Base-by-base conservation (phyloP, 2,797 vertebrate genomes). In the Hippoglossus hippoglossus region DNA sequence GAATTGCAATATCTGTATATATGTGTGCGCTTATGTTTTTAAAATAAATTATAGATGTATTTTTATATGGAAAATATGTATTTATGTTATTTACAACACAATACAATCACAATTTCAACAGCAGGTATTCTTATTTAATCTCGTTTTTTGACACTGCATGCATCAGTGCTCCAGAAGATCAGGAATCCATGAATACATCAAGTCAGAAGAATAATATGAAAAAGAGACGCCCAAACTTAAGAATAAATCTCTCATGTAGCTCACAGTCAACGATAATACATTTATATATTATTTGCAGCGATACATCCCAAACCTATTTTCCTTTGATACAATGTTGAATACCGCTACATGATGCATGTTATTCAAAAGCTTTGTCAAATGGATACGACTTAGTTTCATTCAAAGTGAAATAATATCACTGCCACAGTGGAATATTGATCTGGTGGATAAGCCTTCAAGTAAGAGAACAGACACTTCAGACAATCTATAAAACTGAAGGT, bases 351-450 rank as follows among this genome's bases (percentile, higher is more conserved):
- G 68, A 94, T 91, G 94, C 91, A 91, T 94, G 94, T 94, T 96
- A 96, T 96, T 95, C 94, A 95, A 95, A 46, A 96, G 95, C 95
- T 94, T 80, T 94, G 94, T 94, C 93, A 93, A 92, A 91, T 90
- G 90, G 93, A 95, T 90, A 92, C 87, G 91, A 85, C 90, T 93
- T 94, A 95, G 95, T 95, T 96, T 93, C 91, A 94, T 92, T 88
- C 85, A 94, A 95, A 96, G 94, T 95, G 92, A 95, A 96, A 94
- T 94, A 93, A 94, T 95, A 93, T 93, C 93, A 93, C 94, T 92
- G 93, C 94, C 94, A 95, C 92, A 73, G 75, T 85, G 85, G 94
- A 95, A 95, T 95, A 94, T 90, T 93, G 92, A 95, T 95, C 90
- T 82, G 87, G 73, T 79, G 84, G 78, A 84, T 92, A 91, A 94